Evolutionary conservation across 2,113 vertebrate species (phyloP), one percentile per base, ranked within the genome.

Genomic region (Plotosus lineatus): DNA sequence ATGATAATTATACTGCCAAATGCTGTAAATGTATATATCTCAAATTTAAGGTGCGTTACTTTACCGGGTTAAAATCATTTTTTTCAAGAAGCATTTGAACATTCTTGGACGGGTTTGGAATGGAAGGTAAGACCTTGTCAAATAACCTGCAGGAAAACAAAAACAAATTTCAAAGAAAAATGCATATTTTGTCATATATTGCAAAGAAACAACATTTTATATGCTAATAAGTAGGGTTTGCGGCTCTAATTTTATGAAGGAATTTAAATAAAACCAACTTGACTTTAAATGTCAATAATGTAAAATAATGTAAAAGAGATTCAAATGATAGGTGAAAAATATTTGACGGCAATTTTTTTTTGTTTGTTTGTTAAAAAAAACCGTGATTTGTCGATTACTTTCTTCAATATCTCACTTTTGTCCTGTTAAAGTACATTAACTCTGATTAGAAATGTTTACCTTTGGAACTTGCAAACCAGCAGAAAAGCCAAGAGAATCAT

Each of bases 401-500:
- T 14, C 17, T 53, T 6, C 19, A 51, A 21, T 51, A 51, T 50
- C 48, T 4, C 19, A 17, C 53, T 55, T n/a, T 55, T 55, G 8
- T 55, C 10, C 9, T 11, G 23, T 55, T 55, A 56, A 6, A 26
- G 26, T 28, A 28, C 26, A n/a, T 56, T 23, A 56, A 26, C 9
- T 26, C 1, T n/a, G n/a, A n/a, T n/a, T n/a, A 26, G 26, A n/a
- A 68, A 9, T 42, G 5, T 19, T 48, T 82, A 82, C 80, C 73
- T 82, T 58, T 76, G 80, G 51, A 82, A 58, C 73, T 69, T 82
- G 73, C 80, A 82, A 50, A 76, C 12, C 21, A 82, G 74, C 2
- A 82, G 26, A 31, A 82, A 7, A 69, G 80, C 61, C 28, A 82
- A 26, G 26, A 82, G 73, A 68, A 82, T 69, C 80, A 82, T 82